Conservation (phyloP, 2,888 invertebrate genomes). For the Chymomyza caudatula region DNA sequence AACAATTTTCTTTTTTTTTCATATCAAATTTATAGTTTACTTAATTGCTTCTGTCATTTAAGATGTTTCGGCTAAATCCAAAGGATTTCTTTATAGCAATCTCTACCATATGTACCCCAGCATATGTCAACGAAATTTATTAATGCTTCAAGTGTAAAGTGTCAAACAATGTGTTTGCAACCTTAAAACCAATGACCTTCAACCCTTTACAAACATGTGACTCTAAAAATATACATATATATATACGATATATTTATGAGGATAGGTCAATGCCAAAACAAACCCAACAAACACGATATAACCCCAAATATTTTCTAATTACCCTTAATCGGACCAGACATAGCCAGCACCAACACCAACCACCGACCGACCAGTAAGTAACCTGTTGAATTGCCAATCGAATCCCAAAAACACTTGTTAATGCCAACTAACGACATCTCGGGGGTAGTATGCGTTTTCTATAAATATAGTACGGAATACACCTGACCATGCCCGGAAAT, state of each 20-base stretch:
- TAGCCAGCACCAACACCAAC: constrained; percentile 48
- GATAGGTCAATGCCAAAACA: constrained; percentile 3
- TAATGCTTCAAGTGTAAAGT: not conserved
- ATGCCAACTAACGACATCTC: constrained; percentile 10
- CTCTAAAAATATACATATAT: not conserved
- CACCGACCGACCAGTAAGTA: not conserved
- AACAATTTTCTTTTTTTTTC: no score
- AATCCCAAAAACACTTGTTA: constrained; percentile 35
- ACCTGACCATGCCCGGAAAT: constrained; percentile 29
- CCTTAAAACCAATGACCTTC: not conserved
- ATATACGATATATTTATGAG: not conserved
- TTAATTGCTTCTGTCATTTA: no score
- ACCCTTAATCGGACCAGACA: constrained; percentile 30
- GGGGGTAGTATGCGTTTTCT: constrained; percentile 30
- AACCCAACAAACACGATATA: not conserved
- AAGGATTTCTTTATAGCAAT: no score
- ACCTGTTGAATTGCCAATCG: not conserved
- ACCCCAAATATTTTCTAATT: not conserved
- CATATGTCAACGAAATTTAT: not conserved
- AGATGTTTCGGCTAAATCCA: no score
- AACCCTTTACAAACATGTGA: not conserved
- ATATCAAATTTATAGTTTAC: no score
- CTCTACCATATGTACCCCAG: no score
- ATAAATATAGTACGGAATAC: constrained; percentile 32
- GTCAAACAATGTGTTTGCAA: not conserved